Percentiles rank a stretch among this genome's conserved stretches.
Evolutionary conservation across 2,113 vertebrate genomes (phyloP).

Genomic region (Gallinago jamesoni): DNA sequence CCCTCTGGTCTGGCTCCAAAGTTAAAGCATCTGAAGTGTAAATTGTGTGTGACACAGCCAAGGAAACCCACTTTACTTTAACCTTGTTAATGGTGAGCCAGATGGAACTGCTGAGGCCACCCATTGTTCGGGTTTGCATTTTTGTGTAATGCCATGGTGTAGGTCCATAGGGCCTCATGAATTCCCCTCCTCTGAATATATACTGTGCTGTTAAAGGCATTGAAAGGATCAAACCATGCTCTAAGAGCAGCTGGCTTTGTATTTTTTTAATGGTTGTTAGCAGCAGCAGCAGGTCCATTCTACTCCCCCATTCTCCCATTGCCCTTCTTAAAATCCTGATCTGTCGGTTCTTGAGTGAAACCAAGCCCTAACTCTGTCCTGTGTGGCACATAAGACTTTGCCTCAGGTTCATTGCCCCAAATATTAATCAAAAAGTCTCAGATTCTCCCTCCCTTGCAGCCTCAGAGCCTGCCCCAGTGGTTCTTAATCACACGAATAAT

Average conservation of each 20-base stretch:
- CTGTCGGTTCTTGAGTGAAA: conserved; percentile 29
- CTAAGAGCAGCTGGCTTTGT: conserved; percentile 70
- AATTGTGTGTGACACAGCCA: conserved; percentile 54
- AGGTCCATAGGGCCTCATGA: conserved; percentile 69
- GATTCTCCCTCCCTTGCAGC: not conserved
- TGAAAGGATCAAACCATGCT: conserved; percentile 70
- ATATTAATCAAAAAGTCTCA: not conserved
- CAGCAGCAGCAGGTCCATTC: conserved; percentile 68
- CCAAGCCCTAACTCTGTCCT: conserved; percentile 31
- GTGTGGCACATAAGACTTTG: conserved; percentile 9
- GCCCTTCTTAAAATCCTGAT: conserved; percentile 59
- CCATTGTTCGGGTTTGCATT: conserved; percentile 68
- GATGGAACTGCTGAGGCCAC: conserved; percentile 65
- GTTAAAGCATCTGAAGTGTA: conserved; percentile 62
- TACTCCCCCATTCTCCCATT: conserved; percentile 8
- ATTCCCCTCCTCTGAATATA: conserved; percentile 71
- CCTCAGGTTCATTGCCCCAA: not conserved
- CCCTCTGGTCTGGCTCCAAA: not conserved
- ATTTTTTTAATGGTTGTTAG: conserved; percentile 67
- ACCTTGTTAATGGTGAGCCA: conserved; percentile 64
- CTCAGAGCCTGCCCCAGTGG: not conserved
- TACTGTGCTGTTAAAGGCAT: conserved; percentile 62
- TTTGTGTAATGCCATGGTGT: conserved; percentile 69
- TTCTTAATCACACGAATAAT: not conserved
- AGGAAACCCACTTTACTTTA: conserved; percentile 68